Base-by-base conservation (phyloP, 2,888 invertebrate genomes). In the Andrena marginata region DNA sequence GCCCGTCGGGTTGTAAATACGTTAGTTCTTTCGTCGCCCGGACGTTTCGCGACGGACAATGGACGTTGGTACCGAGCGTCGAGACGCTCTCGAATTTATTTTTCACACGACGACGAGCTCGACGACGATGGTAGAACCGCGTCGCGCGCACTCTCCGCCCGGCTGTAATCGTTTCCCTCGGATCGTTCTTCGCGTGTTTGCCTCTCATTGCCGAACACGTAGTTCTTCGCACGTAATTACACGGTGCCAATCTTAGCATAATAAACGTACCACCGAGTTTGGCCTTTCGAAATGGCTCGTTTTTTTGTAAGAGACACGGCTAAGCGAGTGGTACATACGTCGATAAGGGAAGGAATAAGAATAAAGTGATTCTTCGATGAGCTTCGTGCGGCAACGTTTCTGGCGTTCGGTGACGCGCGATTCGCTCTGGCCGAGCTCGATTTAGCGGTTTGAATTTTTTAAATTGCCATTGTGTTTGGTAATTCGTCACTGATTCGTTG, bases 201-300 rank as follows among this genome's bases (percentile, higher is more conserved):
- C 84, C 80, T 77, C 71, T 60, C 23, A 56, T 49, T 31, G 63
- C 49, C 67, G 51, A 72, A 81, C 80, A 75, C 81, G 80, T 80
- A 80, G 80, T 76, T 82, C 84, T 78, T 76, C 67, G 86, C 84
- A 87, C 84, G 80, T 86, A 87, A 87, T 86, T 89, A 89, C 86
- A 90, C 86, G 90, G 92, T 92, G 92, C 92, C 92, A 92, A 91
- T 90, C 81, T 86, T 88, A 85, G 82, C 71, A 33, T 85, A 87
- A 88, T 51, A 73, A 84, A 77, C 82, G 82, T 87, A 82, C 84
- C 83, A 75, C 72, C 80, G 70, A 72, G 84, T 59, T 35, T 68
- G 59, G 84, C 78, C 85, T 77, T 82, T 85, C 78, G 72, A 77
- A 82, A 88, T 82, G 86, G 84, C 80, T 88, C 4, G 8, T 26